phyloP scores from a whole-genome alignment of 64 coral and sea anemone genomes.

The Dendronephthya gigantea region DNA sequence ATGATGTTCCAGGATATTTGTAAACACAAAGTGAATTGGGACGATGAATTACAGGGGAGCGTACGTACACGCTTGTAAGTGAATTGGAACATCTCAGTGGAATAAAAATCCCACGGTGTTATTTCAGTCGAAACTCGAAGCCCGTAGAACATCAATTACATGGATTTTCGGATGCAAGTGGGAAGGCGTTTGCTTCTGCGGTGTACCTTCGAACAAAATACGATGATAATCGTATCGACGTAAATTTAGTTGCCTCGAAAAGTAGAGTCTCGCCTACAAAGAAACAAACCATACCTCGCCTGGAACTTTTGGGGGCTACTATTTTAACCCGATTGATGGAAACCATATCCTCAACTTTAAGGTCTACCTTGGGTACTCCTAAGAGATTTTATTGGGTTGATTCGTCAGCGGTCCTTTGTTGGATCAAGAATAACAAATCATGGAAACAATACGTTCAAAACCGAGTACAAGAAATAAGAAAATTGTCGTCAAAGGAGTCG shows the following conservation, averaged over 20 bases:
- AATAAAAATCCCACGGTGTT: too few species aligned
- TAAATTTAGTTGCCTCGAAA: too few species aligned
- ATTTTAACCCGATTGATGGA: not conserved
- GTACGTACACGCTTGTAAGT: too few species aligned
- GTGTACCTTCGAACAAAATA: not conserved
- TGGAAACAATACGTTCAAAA: too few species aligned
- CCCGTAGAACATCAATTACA: not conserved
- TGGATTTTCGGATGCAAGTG: not conserved
- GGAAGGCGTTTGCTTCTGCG: not conserved
- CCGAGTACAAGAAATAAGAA: not conserved
- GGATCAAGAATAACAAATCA: too few species aligned
- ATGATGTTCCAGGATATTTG: too few species aligned
- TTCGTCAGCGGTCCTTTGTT: too few species aligned
- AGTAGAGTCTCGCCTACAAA: too few species aligned
- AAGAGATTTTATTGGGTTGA: not conserved
- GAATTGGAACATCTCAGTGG: too few species aligned
- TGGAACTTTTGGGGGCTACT: not conserved
- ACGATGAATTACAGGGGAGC: too few species aligned
- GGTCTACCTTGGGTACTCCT: not conserved
- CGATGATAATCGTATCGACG: not conserved
- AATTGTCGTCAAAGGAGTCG: not conserved
- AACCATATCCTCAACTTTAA: not conserved
- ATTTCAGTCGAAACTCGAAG: not conserved
- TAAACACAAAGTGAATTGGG: too few species aligned
- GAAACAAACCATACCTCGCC: not conserved